Evolutionary conservation across 2,113 vertebrate genomes (phyloP).

Genomic region (Phylloscopus whistleri): DNA sequence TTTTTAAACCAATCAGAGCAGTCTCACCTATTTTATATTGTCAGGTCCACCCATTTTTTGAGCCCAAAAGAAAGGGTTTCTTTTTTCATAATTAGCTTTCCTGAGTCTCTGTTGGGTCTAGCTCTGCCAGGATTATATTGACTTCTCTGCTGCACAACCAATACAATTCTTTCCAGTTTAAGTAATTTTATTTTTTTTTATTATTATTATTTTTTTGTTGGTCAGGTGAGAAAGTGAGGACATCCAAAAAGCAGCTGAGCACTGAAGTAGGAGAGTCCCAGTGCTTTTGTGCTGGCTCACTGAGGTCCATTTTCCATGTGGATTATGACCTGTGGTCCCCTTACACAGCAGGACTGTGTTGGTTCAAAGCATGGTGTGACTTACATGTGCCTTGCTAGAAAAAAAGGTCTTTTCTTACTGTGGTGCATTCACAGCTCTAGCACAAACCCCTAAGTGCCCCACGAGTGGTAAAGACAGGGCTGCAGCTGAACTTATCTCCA

Average conservation of each 20-base stretch:
- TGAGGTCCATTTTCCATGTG: not conserved
- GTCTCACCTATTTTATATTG: not conserved
- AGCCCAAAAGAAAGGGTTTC: not conserved
- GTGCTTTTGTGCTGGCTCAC: not conserved
- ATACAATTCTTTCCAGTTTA: not conserved
- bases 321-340: not conserved
- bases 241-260: not conserved
- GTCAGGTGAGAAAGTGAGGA: not conserved
- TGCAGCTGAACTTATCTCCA: constrained; percentile 31
- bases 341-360: not conserved
- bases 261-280: not conserved
- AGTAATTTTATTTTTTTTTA: not conserved
- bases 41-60: not conserved
- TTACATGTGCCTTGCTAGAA: not conserved
- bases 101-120: not conserved
- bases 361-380: not conserved
- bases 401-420: not conserved
- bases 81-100: not conserved
- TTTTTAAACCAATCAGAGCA: not conserved
- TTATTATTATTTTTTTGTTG: no score
- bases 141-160: not conserved
- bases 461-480: not conserved
- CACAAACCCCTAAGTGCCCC: not conserved
- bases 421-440: not conserved
- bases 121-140: not conserved